Evolutionary conservation across 2,113 vertebrate genomes (phyloP).

Genomic region (Sorex fumeus): DNA sequence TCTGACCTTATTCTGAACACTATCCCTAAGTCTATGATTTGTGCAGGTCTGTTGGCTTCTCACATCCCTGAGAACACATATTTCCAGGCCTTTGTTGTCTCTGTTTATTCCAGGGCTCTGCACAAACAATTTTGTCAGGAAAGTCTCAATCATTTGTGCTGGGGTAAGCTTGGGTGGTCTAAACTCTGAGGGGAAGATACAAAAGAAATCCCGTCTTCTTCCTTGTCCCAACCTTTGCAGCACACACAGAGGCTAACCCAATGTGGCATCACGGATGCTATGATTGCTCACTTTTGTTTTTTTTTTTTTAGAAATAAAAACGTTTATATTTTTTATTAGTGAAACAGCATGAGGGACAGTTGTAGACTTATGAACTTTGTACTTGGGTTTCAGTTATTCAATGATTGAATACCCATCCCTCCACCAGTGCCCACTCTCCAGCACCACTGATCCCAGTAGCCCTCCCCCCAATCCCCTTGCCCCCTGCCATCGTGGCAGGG

Average conservation of each 20-base stretch:
- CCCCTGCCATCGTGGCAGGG: too few relatives aligned
- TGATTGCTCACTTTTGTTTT: not conserved
- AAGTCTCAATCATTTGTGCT: not conserved
- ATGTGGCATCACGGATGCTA: not conserved
- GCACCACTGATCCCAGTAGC: too few relatives aligned
- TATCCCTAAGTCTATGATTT: not conserved
- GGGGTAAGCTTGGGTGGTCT: not conserved
- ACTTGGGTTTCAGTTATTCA: too few relatives aligned
- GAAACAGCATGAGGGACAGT: too few relatives aligned
- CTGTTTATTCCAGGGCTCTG: not conserved
- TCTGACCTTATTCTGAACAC: slow-evolving; percentile 13
- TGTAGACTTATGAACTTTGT: too few relatives aligned
- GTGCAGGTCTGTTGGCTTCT: not conserved
- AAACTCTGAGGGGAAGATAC: not conserved
- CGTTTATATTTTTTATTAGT: too few relatives aligned
- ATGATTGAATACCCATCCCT: too few relatives aligned
- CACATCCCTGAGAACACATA: not conserved
- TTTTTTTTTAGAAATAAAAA: too few relatives aligned
- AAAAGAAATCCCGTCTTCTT: not conserved
- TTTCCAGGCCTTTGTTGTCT: not conserved
- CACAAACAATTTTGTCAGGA: not conserved
- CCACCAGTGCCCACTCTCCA: too few relatives aligned
- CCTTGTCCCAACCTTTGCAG: not conserved
- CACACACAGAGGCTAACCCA: not conserved
- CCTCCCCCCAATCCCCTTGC: too few relatives aligned